Conservation (phyloP, 2,113 vertebrate species). For the Connochaetes taurinus region DNA sequence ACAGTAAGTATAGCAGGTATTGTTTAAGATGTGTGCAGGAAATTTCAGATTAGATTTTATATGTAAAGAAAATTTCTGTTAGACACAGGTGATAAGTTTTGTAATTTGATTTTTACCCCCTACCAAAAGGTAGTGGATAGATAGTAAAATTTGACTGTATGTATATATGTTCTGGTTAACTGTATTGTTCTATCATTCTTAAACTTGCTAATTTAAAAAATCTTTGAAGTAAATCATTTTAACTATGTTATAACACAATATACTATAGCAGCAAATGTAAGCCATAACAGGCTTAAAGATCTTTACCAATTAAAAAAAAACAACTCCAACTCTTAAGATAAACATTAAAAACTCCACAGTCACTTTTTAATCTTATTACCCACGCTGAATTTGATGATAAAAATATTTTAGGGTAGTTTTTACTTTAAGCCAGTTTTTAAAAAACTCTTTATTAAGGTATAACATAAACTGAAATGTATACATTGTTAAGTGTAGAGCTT, state of each 20-base stretch:
- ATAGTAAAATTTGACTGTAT: not conserved
- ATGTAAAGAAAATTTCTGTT: not conserved
- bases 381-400: not conserved
- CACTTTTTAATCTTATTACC: not conserved
- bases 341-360: not conserved
- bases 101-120: not conserved
- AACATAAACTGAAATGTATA: not conserved
- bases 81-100: not conserved
- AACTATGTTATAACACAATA: not conserved
- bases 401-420: conserved; percentile 19
- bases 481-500: not conserved
- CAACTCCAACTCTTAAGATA: not conserved
- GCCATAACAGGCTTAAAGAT: not conserved
- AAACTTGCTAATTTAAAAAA: not conserved
- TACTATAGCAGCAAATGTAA: not conserved
- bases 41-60: not conserved
- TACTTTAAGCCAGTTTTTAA: not conserved
- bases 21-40: not conserved
- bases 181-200: not conserved
- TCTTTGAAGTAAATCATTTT: not conserved
- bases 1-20: not conserved
- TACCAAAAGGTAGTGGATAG: not conserved
- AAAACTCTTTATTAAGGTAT: not conserved
- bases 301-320: not conserved
- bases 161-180: not conserved